Conservation (phyloP, 2,797 vertebrate genomes). For the Vespertilio murinus region DNA sequence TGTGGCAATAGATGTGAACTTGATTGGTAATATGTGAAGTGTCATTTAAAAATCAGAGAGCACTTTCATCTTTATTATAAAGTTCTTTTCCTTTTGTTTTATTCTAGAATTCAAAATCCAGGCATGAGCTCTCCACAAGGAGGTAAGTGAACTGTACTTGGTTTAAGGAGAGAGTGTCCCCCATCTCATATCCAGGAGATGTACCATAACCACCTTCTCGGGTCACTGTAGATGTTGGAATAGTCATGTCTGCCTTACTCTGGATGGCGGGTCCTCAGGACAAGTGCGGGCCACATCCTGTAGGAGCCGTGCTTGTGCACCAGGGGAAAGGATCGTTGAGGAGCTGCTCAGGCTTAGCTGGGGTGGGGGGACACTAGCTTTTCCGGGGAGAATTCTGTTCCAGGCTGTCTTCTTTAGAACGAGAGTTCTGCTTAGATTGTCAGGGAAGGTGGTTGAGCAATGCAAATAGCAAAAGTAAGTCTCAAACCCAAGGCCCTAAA, state of each 20-base stretch:
- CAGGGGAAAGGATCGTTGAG: not conserved
- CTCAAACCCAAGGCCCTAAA: not conserved
- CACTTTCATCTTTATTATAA: not conserved
- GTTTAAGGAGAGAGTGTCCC: not conserved
- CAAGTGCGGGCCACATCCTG: not conserved
- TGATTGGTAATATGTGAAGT: not conserved
- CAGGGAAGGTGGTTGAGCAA: not conserved
- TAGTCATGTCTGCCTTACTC: not conserved
- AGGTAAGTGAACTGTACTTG: not conserved
- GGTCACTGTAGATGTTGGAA: rapidly evolving
- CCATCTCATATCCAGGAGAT: not conserved
- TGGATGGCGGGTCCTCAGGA: not conserved
- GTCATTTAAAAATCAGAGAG: not conserved
- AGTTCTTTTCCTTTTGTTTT: not conserved
- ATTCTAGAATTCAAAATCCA: not conserved
- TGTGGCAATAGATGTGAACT: not conserved
- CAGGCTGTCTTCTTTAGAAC: not conserved
- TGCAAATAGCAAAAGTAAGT: not conserved
- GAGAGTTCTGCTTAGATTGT: not conserved
- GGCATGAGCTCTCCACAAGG: not conserved
- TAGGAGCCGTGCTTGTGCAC: no score
- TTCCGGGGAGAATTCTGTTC: not conserved
- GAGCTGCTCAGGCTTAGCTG: not conserved
- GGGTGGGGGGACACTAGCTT: not conserved
- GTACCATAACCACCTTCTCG: not conserved